Evolutionary conservation across 2,113 vertebrate genomes (phyloP).

Genomic region (Axis porcinus): DNA sequence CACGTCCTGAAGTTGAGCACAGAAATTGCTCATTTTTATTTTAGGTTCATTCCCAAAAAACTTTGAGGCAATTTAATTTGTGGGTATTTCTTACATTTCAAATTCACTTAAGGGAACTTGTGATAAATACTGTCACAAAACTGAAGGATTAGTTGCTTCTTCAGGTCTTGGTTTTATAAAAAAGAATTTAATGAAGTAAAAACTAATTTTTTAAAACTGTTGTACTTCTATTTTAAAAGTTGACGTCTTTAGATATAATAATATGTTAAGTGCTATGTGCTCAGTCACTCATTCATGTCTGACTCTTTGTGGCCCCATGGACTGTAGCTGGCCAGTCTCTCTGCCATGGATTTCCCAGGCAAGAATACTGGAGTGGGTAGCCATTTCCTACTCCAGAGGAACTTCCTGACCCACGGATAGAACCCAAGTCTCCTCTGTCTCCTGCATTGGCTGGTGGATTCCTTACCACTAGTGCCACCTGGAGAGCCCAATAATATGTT

Average conservation of each 20-base stretch:
- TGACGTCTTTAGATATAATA: neutral
- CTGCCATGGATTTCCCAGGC: neutral
- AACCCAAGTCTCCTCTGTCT: neutral
- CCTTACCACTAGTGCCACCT: neutral
- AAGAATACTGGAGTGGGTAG: neutral
- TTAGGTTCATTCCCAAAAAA: neutral
- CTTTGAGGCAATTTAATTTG: neutral
- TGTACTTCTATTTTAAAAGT: neutral
- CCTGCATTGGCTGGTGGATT: neutral
- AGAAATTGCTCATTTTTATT: neutral
- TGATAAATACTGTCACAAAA: neutral
- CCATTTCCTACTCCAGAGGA: neutral
- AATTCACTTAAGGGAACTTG: neutral
- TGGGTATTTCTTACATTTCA: neutral
- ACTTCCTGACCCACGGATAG: neutral
- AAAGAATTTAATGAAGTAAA: neutral
- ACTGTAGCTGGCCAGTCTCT: neutral
- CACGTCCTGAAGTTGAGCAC: neutral
- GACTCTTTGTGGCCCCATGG: neutral
- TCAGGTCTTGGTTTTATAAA: neutral
- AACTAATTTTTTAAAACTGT: neutral
- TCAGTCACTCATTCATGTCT: neutral
- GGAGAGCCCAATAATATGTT: neutral
- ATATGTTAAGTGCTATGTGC: neutral
- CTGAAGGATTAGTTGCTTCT: neutral